Percentiles rank a stretch among this genome's conserved stretches.
phyloP scores from a whole-genome alignment of 2,888 invertebrate genomes.

The Coecobrya sp. region DNA sequence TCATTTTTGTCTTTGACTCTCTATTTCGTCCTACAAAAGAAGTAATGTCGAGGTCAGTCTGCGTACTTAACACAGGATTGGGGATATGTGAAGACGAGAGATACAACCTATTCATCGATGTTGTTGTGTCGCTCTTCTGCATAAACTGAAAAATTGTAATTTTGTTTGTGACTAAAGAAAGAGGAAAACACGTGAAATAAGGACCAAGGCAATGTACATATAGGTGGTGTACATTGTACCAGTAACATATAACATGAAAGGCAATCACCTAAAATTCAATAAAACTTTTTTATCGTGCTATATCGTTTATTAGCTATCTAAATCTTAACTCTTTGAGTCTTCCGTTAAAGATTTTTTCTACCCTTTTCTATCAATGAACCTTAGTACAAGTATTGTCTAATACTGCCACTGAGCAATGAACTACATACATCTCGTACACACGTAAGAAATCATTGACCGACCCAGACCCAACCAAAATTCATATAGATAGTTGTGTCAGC shows the following conservation, averaged over 20 bases:
- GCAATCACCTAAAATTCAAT: slow-evolving; percentile 2
- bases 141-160: neutral
- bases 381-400: neutral
- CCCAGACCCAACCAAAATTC: neutral
- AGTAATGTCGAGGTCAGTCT: slow-evolving; percentile 72
- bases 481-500: too few species aligned
- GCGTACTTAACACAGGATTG: slow-evolving; percentile 63
- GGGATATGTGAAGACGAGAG: neutral
- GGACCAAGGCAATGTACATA: slow-evolving; percentile 10
- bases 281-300: neutral
- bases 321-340: neutral
- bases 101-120: neutral
- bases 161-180: neutral
- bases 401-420: slow-evolving; percentile 1
- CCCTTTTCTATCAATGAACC: neutral
- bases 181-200: slow-evolving; percentile 15
- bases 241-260: slow-evolving; percentile 12
- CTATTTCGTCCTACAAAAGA: slow-evolving; percentile 74
- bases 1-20: slow-evolving; percentile 57
- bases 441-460: slow-evolving; percentile 34
- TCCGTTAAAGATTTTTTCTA: neutral
- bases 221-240: neutral
- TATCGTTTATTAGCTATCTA: neutral
- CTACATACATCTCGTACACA: neutral
- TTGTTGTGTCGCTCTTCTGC: neutral